These are phyloP conservation scores for Hylaeus volcanicus DNA, from an alignment of 1,140 invertebrate genomes.

Conservation along the genomic window DNA sequence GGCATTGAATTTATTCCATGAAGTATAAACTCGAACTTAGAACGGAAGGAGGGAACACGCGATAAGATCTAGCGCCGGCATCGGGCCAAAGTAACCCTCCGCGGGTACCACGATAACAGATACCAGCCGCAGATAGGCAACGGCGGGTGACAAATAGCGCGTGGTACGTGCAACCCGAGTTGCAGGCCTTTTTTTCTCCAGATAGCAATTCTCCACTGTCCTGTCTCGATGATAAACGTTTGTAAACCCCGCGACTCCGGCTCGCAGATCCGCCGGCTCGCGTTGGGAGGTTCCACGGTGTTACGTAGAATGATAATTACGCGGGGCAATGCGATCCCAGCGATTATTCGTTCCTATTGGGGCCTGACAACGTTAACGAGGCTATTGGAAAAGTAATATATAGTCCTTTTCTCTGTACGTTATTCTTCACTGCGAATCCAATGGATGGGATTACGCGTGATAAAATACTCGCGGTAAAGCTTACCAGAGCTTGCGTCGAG, in stretches of 20 bases:
- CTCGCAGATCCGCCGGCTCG: slow-evolving; percentile 3
- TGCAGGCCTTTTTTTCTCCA: slow-evolving; percentile 49
- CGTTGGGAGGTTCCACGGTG: slow-evolving; percentile 32
- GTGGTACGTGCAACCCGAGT: slow-evolving; percentile 60
- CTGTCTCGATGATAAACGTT: slow-evolving; percentile 66
- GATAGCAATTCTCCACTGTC: slow-evolving; percentile 64
- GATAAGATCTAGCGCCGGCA: slow-evolving; percentile 62
- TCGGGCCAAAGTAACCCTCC: slow-evolving; percentile 54
- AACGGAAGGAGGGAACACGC: slow-evolving; percentile 52
- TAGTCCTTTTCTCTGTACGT: too few species aligned
- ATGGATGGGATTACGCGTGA: too few species aligned
- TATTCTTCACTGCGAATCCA: too few species aligned
- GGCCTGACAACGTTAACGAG: not conserved
- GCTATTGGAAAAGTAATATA: not conserved
- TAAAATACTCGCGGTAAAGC: too few species aligned
- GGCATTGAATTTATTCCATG: slow-evolving; percentile 66
- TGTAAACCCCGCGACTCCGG: slow-evolving; percentile 11
- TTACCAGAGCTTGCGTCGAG: too few species aligned
- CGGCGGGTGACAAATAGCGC: slow-evolving; percentile 64
- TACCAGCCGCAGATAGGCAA: slow-evolving; percentile 57
- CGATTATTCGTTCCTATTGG: not conserved
- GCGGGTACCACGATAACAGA: slow-evolving; percentile 59
- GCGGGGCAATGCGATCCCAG: not conserved
- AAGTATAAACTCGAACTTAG: slow-evolving; percentile 57
- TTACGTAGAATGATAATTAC: slow-evolving; percentile 22